Evolutionary conservation across 1,140 invertebrate genomes (phyloP).

Genomic region (Hycleus cichorii): DNA sequence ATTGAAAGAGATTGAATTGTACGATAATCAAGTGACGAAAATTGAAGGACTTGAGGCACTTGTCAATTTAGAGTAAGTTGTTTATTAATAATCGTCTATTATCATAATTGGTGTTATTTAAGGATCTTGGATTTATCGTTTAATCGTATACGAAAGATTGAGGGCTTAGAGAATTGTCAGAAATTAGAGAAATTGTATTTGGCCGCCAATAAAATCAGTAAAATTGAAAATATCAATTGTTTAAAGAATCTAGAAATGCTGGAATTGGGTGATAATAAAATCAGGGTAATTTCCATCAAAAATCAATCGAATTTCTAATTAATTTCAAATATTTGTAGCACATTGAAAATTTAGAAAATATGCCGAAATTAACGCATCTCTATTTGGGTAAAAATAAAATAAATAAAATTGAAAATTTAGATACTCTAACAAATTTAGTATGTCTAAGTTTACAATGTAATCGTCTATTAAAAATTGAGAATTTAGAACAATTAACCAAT

Average conservation of each 20-base stretch:
- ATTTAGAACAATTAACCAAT: constrained; percentile 63
- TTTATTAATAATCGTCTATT: too few species aligned
- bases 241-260: constrained; percentile 74
- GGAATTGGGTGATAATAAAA: constrained; percentile 93
- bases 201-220: constrained; percentile 85
- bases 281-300: constrained; percentile 54
- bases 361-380: constrained; percentile 66
- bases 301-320: neutral
- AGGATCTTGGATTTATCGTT: constrained; percentile 94
- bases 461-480: constrained; percentile 81
- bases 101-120: constrained; percentile 33
- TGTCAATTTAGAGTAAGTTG: constrained; percentile 82
- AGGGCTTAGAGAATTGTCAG: constrained; percentile 70
- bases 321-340: constrained; percentile 45
- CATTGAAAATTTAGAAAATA: constrained; percentile 76
- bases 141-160: constrained; percentile 87
- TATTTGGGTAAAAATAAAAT: constrained; percentile 98
- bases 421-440: constrained; percentile 65
- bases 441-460: constrained; percentile 89
- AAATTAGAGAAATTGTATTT: constrained; percentile 86
- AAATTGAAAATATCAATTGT: constrained; percentile 87
- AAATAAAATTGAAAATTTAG: constrained; percentile 78
- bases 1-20: constrained; percentile 83
- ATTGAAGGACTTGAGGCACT: constrained; percentile 85
- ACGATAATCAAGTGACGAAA: constrained; percentile 90